A percentile compares a stretch with the other conserved stretches of the same genome.
These are phyloP conservation scores for Pangasianodon gigas DNA, from an alignment of 2,113 vertebrate genomes.

Conservation along the genomic window DNA sequence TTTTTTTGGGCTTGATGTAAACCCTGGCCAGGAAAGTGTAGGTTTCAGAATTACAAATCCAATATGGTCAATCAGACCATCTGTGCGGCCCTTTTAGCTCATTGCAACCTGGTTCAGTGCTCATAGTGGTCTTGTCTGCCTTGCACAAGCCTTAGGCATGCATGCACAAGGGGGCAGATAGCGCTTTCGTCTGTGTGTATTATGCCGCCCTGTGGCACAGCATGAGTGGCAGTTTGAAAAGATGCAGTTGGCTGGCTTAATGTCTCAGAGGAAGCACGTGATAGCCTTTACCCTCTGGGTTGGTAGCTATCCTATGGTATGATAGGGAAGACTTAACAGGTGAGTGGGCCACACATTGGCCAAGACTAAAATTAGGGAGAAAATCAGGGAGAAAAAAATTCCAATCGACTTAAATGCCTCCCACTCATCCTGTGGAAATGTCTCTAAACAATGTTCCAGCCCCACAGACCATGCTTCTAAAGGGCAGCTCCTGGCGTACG, in stretches of 20 bases:
- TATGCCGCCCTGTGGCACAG: background rate
- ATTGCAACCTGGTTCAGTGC: background rate
- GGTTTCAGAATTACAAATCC: background rate
- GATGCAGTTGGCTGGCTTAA: background rate
- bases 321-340: background rate
- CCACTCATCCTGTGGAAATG: background rate
- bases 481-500: background rate
- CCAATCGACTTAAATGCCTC: background rate
- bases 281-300: background rate
- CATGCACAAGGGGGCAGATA: background rate
- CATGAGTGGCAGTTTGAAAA: background rate
- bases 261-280: background rate
- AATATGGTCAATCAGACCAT: background rate
- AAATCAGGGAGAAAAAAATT: background rate
- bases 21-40: background rate
- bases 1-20: background rate
- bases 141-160: background rate
- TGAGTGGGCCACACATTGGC: background rate
- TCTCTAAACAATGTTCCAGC: background rate
- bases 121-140: background rate
- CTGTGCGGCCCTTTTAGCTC: background rate
- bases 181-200: background rate
- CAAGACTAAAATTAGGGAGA: background rate
- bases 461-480: background rate
- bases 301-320: background rate